Evolutionary conservation across 2,797 vertebrate species (phyloP), one percentile per base, ranked within the genome.

Genomic region (Enteromius thamalakanensis): DNA sequence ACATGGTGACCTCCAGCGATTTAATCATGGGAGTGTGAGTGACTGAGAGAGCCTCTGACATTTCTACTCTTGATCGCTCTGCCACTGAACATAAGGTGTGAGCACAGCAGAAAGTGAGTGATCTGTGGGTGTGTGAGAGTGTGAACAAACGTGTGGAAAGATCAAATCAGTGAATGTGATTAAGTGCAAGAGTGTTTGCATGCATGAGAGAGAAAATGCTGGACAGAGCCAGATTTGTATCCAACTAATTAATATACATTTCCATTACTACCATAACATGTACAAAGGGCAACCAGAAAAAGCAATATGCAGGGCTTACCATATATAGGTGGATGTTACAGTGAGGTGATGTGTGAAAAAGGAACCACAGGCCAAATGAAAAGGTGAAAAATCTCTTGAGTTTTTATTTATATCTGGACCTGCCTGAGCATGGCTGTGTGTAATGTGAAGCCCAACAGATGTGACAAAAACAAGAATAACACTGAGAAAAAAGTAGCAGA

Each of bases 61-160:
- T 83, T 80, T 83, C 77, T 76, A 72, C 65, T 84, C 55, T 77
- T 72, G 81, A 80, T 68, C 71, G 42, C 79, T 86, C 85, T 77
- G 81, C 47, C 55, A 65, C 60, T 64, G 69, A 80, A 76, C 76
- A 83, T 58, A 69, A 78, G 67, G 72, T 84, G 71, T 6, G 53
- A 65, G 76, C 26, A 37, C 26, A 69, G 74, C 45, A 62, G 40
- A 70, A 83, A 83, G 47, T 23, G 47, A 77, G 40, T n/a, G 49
- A 82, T 82, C 26, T 82, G 72, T 58, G 72, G 62, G 70, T 74
- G 69, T 74, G 69, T 10, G 45, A 65, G 23, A 69, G 62, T 69
- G 81, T 40, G 49, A 82, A 76, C 37, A 76, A 58, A 82, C 0
- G 72, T 82, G 72, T 82, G 34, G 51, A 76, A 82, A 82, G 51